These are phyloP conservation scores for Amblyopsis rosae DNA, from an alignment of 2,113 vertebrate species.

Conservation along the genomic window DNA sequence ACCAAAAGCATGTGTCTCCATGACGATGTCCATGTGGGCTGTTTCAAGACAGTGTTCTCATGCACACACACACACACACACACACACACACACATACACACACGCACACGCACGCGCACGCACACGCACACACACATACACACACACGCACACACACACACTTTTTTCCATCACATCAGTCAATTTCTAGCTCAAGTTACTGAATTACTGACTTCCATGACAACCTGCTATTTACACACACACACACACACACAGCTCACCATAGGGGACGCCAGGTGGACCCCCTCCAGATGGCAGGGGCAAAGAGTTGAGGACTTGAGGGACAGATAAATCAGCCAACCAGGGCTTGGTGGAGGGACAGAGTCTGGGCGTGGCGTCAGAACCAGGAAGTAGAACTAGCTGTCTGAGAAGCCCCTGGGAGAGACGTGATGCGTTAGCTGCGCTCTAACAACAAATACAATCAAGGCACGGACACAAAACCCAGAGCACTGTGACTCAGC, in stretches of 20 bases:
- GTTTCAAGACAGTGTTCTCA: background rate
- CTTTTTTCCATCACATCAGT: slow-evolving; percentile 28
- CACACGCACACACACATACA: too few relatives aligned
- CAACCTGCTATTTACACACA: slow-evolving; percentile 33
- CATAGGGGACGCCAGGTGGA: slow-evolving; percentile 53
- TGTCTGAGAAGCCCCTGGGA: slow-evolving; percentile 90
- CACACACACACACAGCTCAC: slow-evolving; percentile 46
- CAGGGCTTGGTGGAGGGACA: slow-evolving; percentile 78
- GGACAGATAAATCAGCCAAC: slow-evolving; percentile 79
- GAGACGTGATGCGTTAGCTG: slow-evolving; percentile 13
- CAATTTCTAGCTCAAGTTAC: slow-evolving; percentile 42
- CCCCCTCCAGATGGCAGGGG: slow-evolving; percentile 26
- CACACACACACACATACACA: background rate
- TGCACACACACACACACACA: slow-evolving; percentile 8
- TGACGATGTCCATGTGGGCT: too few relatives aligned
- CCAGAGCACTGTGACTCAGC: background rate
- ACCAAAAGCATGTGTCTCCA: background rate
- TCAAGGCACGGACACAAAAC: too few relatives aligned
- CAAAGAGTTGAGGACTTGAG: slow-evolving; percentile 72
- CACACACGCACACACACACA: too few relatives aligned
- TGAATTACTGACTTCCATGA: slow-evolving; percentile 51
- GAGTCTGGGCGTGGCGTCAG: slow-evolving; percentile 83
- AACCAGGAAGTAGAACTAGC: slow-evolving; percentile 91
- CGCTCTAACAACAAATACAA: too few relatives aligned
- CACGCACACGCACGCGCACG: too few relatives aligned